Evolutionary conservation across 1,140 invertebrate genomes (phyloP), one percentile per base, ranked within the genome.

Genomic region (Calephelis virginiensis): DNA sequence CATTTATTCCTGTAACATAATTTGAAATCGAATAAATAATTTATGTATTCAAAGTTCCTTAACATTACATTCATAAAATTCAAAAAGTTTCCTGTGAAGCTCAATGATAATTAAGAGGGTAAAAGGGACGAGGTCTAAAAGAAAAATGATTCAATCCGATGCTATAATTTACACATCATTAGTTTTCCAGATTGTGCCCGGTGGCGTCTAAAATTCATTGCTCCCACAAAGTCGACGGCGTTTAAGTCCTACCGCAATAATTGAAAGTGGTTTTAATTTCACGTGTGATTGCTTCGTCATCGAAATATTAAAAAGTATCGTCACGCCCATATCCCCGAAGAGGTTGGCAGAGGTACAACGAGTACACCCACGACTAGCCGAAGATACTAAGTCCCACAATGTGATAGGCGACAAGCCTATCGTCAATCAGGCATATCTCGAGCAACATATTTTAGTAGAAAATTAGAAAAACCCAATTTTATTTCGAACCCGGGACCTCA

Each of bases 81-180:
- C 53, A 59, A 59, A 59, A 59, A 59, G 53, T 59, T 59, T 37
- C 53, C 14, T 59, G 45, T 56, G 56, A 47, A 66, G 53, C 47
- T 49, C 53, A 71, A 74, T 77, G 68, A 78, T 71, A 77, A 77
- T 81, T 75, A 75, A 77, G 74, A 77, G 53, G 53, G 63, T 50
- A 72, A 69, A 77, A 71, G 67, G 66, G 60, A 72, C 70, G 72
- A 71, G 69, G 69, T 68, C 48, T 37, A 61, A 76, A 73, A 76
- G 78, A 81, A 81, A 83, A 84, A 83, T 84, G 53, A 86, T 77
- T 81, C 79, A 81, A 85, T 82, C 78, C 78, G 75, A 68, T 68
- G 75, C 78, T 78, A 85, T 85, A 80, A 78, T 86, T 86, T 78
- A 78, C 83, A 84, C 79, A 77, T 83, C 83, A 86, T 86, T 86